Conservation (phyloP, 2,113 vertebrate genomes). For the Heterotis niloticus region DNA sequence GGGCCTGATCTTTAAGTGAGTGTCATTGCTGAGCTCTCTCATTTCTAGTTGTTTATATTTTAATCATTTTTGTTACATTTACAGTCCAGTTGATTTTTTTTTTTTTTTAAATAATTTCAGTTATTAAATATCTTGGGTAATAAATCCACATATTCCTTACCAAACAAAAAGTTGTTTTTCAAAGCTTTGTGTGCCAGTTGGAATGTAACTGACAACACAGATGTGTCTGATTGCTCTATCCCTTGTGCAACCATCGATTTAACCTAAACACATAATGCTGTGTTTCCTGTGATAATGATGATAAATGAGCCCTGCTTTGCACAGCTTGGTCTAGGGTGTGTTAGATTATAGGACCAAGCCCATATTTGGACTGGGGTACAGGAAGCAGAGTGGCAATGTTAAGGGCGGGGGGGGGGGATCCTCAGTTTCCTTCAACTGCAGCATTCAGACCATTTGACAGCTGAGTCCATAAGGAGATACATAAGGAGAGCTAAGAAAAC, state of each 20-base stretch:
- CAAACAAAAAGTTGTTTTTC: background rate
- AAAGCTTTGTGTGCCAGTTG: too few species aligned
- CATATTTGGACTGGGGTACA: constrained; percentile 18
- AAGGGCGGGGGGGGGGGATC: background rate
- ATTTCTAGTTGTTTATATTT: too few species aligned
- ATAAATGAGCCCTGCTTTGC: constrained; percentile 49
- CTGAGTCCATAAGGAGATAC: background rate
- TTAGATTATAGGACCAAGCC: constrained; percentile 43
- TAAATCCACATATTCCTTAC: background rate
- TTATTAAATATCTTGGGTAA: background rate
- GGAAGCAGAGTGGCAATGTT: background rate
- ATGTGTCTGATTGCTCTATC: constrained; percentile 5
- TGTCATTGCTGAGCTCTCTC: too few species aligned
- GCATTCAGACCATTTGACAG: background rate
- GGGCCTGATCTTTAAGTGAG: too few species aligned
- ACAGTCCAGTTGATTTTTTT: background rate
- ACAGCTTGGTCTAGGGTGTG: constrained; percentile 40
- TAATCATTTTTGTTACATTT: background rate
- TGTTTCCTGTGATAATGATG: constrained; percentile 56
- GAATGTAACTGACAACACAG: background rate
- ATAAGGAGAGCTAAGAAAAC: background rate
- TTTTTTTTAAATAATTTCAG: background rate
- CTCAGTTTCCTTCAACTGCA: too few species aligned
- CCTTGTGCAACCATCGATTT: background rate
- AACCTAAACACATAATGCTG: constrained; percentile 20